Evolutionary conservation across 2,888 invertebrate genomes (phyloP), one percentile per base, ranked within the genome.

Genomic region (Drosophila tanythrix): DNA sequence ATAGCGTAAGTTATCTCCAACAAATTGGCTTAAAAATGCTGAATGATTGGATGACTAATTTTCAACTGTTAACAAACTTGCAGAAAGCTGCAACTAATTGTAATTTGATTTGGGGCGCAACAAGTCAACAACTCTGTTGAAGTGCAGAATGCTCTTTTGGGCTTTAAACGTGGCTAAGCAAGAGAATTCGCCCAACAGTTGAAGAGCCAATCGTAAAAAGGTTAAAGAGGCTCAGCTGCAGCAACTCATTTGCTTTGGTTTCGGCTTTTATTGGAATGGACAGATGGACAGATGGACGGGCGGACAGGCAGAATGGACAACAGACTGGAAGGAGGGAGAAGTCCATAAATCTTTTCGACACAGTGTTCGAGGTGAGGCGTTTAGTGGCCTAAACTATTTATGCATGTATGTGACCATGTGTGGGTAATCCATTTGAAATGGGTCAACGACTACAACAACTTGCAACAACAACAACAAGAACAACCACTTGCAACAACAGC

Each of bases 381-480:
- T 88, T 85, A 80, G 80, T 80, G 77, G 77, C 64, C 68, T 55
- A 88, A 88, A 83, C 85, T 88, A 85, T 88, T 88, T 81, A 79
- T 61, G 68, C 57, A 74, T 56, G 27, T 53, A 15, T 65, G 64
- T 56, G 70, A 56, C 58, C 52, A 60, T 78, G 66, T 78, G 66
- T 70, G 74, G 71, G 77, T 88, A 88, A 88, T 88, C 82, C 89
- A 87, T 88, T 89, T 88, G 89, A 88, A 89, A 88, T 88, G 89
- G 87, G 87, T 88, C 88, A 89, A 89, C 87, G 81, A 83, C 88
- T 89, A 70, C 72, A 70, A 78, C 70, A 72, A 43, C 65, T 51
- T 57, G 52, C 43, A 63, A 21, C 43, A 65, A 21, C 51, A 56
- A 59, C 51, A 65, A 69, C 59, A 36, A 55, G 60, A 65, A 60